phyloP scores from a whole-genome alignment of 1,140 invertebrate species.

The Delia radicum region DNA sequence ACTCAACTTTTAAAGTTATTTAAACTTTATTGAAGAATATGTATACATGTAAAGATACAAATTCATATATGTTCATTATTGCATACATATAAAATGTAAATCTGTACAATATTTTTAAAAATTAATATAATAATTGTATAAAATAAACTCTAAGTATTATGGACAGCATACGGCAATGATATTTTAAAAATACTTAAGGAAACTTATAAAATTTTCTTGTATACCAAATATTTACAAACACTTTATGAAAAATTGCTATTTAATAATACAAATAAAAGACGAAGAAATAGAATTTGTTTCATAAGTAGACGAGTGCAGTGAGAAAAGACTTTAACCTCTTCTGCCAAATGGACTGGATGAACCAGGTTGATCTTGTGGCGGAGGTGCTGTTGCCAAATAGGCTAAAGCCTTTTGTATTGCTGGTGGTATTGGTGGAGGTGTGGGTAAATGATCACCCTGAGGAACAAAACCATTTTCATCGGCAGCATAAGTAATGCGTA shows the following conservation, averaged over 20 bases:
- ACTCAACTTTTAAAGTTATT: neutral
- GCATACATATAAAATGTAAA: neutral
- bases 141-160: neutral
- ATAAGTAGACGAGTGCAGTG: no score
- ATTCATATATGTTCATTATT: neutral
- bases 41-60: neutral
- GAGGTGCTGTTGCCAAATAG: conserved; percentile 61
- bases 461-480: conserved; percentile 75
- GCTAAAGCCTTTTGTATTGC: conserved; percentile 66
- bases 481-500: conserved; percentile 71
- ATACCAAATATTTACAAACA: neutral
- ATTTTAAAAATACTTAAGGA: neutral
- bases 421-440: conserved; percentile 67
- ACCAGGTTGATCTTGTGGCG: conserved; percentile 39
- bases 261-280: neutral
- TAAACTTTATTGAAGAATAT: neutral
- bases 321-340: conserved; percentile 34
- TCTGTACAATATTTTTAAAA: neutral
- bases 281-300: no score
- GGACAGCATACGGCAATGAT: neutral
- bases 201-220: neutral
- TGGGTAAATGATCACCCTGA: conserved; percentile 64
- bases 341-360: conserved; percentile 13
- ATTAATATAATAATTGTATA: neutral
- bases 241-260: no score